These are phyloP conservation scores for Orchestia grillus DNA, from an alignment of 1,140 invertebrate species.

Conservation along the genomic window DNA sequence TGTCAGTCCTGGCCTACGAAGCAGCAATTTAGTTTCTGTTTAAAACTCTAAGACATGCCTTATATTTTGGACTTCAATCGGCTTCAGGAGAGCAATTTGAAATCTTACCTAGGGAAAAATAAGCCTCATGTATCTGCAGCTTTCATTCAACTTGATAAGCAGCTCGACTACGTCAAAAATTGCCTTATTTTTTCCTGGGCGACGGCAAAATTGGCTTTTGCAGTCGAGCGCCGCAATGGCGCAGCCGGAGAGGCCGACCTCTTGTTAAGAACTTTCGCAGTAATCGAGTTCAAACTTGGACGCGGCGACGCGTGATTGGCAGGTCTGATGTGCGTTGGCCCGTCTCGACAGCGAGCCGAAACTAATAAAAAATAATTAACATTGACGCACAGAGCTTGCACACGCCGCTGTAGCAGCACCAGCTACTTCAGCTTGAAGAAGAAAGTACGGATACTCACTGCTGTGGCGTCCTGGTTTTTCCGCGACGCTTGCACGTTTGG, in stretches of 20 bases:
- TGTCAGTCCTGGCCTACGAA: not conserved
- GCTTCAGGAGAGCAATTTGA: not conserved
- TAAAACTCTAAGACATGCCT: not conserved
- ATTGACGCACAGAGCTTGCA: not conserved
- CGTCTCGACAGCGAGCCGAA: not conserved
- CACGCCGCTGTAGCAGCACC: not conserved
- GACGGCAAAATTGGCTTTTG: not conserved
- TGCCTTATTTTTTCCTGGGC: not conserved
- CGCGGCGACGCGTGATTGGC: not conserved
- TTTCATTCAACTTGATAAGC: not conserved
- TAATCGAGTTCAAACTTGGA: not conserved
- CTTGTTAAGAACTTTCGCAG: not conserved
- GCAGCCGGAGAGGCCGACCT: not conserved
- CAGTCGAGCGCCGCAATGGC: not conserved
- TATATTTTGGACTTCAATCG: not conserved
- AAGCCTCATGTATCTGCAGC: not conserved
- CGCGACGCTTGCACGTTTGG: no score
- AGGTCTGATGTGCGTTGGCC: not conserved
- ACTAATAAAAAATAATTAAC: conserved; percentile 3
- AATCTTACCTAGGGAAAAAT: not conserved
- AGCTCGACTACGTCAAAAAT: not conserved
- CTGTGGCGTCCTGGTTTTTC: not conserved
- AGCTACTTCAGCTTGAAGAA: not conserved
- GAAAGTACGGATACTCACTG: not conserved
- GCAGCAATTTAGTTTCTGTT: not conserved